Percentiles rank a stretch among this genome's conserved stretches.
Conservation (phyloP, 2,113 vertebrate species). For the Stigmatopora nigra region DNA sequence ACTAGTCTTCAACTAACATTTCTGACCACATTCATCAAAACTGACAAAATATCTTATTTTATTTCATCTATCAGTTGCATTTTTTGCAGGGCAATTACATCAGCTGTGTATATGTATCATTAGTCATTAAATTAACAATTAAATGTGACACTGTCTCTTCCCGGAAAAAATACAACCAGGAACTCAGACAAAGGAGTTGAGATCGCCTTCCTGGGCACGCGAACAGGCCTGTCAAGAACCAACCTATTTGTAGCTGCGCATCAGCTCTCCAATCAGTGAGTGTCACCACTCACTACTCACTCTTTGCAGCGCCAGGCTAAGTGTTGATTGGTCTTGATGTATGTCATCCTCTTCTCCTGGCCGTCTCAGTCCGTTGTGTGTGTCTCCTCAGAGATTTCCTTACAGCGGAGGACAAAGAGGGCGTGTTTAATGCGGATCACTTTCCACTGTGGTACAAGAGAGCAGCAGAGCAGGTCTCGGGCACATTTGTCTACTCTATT, state of each 20-base stretch:
- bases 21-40: background rate
- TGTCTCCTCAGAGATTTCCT: conserved; percentile 86
- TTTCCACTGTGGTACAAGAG: conserved; percentile 97
- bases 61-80: background rate
- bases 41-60: background rate
- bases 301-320: conserved; percentile 12
- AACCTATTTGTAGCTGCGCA: conserved; percentile 89
- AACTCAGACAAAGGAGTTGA: conserved; percentile 98
- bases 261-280: conserved; percentile 93
- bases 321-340: conserved; percentile 34
- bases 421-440: conserved; percentile 95
- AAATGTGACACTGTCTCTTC: background rate
- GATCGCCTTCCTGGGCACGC: conserved; percentile 93
- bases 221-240: conserved; percentile 87
- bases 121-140: background rate
- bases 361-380: conserved; percentile 17
- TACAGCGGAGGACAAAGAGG: conserved; percentile 91
- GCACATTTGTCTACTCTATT: conserved; percentile 93
- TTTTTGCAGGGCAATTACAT: background rate
- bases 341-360: conserved; percentile 55
- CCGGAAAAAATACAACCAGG: conserved; percentile 62
- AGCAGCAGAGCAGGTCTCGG: conserved; percentile 91
- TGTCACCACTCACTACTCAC: conserved; percentile 27
- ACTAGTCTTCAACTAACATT: background rate
- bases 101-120: background rate